Conservation (phyloP, 2,113 vertebrate species). For the Amblyopsis rosae region DNA sequence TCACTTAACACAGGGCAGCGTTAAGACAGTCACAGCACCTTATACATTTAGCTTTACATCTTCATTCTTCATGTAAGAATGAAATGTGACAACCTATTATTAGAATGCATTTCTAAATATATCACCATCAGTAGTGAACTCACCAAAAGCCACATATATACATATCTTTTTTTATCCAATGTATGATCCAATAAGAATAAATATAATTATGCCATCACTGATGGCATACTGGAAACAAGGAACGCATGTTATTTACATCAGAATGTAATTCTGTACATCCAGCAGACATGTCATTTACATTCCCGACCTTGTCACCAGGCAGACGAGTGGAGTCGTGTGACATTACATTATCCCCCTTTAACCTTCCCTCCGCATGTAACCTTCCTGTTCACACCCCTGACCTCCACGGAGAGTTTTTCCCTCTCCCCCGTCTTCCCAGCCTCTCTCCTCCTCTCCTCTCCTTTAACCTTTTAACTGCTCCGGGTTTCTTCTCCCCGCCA, state of each 20-base stretch:
- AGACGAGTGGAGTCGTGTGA: constrained; percentile 72
- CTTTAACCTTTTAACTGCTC: constrained; percentile 58
- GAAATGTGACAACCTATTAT: background rate
- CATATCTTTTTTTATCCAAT: background rate
- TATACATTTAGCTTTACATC: background rate
- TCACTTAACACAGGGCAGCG: constrained; percentile 46
- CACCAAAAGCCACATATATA: background rate
- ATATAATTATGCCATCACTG: background rate
- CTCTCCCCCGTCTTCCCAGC: constrained; percentile 31
- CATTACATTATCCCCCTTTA: constrained; percentile 70
- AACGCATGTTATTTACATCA: constrained; percentile 42
- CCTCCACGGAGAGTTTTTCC: constrained; percentile 17
- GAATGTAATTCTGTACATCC: constrained; percentile 48
- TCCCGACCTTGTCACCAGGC: constrained; percentile 64
- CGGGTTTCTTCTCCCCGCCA: constrained; percentile 49
- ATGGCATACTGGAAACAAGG: constrained; percentile 6
- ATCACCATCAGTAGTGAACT: background rate
- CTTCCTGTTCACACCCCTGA: too few species aligned
- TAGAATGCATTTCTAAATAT: background rate
- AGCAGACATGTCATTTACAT: constrained; percentile 64
- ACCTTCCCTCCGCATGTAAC: constrained; percentile 42
- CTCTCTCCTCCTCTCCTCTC: constrained; percentile 26
- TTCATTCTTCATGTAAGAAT: background rate
- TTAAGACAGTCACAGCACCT: background rate
- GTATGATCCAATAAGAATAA: background rate